A percentile compares a stretch with the other conserved stretches of the same genome.
Conservation (phyloP, 2,888 invertebrate genomes). For the Aphidius colemani region DNA sequence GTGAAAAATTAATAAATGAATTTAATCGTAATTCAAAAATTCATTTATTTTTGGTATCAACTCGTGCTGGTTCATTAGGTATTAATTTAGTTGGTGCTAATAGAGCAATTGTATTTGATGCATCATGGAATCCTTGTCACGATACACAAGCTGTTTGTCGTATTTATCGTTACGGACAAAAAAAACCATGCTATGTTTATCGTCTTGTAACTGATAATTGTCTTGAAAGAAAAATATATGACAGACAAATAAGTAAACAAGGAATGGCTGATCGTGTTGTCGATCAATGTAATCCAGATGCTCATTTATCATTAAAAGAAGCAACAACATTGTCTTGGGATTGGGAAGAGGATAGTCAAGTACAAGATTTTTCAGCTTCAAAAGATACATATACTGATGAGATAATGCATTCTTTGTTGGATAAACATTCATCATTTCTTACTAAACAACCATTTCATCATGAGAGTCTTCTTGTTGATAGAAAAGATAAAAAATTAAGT, state of each 20-base stretch:
- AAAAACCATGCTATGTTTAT: constrained; percentile 93
- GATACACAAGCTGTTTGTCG: constrained; percentile 97
- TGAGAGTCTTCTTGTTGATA: constrained; percentile 90
- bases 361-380: constrained; percentile 73
- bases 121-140: constrained; percentile 99
- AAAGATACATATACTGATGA: constrained; percentile 80
- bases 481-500: constrained; percentile 92
- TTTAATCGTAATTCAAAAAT: constrained; percentile 89
- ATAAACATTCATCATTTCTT: constrained; percentile 67
- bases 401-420: constrained; percentile 73
- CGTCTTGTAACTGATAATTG: constrained; percentile 96
- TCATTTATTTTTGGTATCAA: constrained; percentile 93
- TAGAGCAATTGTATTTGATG: constrained; percentile 95
- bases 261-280: constrained; percentile 98
- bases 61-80: constrained; percentile 93
- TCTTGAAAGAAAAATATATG: constrained; percentile 97
- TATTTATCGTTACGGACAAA: constrained; percentile 88
- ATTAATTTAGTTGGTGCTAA: constrained; percentile 98
- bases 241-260: constrained; percentile 96
- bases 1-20: constrained; percentile 94
- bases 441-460: constrained; percentile 93
- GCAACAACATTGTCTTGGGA: constrained; percentile 89
- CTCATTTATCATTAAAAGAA: constrained; percentile 86
- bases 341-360: constrained; percentile 82
- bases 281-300: constrained; percentile 97